Evolutionary conservation across 2,888 invertebrate species (phyloP).

Genomic region (Agelastica alni): DNA sequence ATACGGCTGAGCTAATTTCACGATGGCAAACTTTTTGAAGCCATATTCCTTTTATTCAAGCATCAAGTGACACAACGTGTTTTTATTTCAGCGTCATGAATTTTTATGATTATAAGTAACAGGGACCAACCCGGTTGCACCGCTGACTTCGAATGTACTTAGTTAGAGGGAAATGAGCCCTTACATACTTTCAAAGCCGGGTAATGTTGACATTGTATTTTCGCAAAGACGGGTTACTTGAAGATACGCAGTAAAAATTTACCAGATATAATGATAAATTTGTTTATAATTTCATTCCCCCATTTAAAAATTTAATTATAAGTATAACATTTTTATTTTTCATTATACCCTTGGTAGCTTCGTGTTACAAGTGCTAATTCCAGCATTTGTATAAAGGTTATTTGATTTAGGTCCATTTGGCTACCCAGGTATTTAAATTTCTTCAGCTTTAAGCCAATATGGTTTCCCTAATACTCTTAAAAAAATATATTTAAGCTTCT

Average conservation of each 20-base stretch:
- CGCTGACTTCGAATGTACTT: conserved; percentile 20
- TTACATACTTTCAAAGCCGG: conserved; percentile 16
- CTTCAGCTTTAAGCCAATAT: no score
- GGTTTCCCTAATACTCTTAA: no score
- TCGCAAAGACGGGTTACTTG: conserved; percentile 2
- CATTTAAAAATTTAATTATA: no score
- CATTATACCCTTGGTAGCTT: no score
- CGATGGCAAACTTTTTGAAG: not conserved
- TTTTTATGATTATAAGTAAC: conserved; percentile 23
- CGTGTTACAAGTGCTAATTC: no score
- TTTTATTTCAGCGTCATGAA: conserved; percentile 21
- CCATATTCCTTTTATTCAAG: conserved; percentile 10
- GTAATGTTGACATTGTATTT: conserved; percentile 11
- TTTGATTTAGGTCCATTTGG: no score
- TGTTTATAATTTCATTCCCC: no score
- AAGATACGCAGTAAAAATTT: not conserved
- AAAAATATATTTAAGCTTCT: no score
- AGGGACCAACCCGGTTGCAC: conserved; percentile 13
- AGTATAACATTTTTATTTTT: no score
- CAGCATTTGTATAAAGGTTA: no score
- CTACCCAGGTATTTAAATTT: no score
- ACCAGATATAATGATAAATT: not conserved
- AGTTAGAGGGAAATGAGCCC: conserved; percentile 22
- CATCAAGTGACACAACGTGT: conserved; percentile 12
- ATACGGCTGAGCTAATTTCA: not conserved